A percentile compares a stretch with the other conserved stretches of the same genome.
phyloP scores from a whole-genome alignment of 1,140 invertebrate genomes.

The Drosophila chauvacae region DNA sequence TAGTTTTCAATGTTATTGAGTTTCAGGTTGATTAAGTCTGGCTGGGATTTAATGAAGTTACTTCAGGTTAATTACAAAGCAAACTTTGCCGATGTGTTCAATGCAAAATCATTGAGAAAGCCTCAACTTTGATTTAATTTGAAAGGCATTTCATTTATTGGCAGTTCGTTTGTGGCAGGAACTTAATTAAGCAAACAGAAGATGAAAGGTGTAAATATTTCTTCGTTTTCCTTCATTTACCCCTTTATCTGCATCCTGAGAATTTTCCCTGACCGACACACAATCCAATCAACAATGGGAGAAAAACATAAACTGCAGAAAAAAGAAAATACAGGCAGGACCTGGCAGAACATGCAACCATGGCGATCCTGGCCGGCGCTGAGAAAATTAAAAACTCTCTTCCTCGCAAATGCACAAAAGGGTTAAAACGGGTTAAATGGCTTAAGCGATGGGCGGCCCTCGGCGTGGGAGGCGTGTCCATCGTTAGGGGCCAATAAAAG shows the following conservation, averaged over 20 bases:
- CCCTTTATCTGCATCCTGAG: not conserved
- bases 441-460: constrained; percentile 44
- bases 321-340: constrained; percentile 14
- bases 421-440: constrained; percentile 63
- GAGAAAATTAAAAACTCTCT: constrained; percentile 73
- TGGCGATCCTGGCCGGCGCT: constrained; percentile 24
- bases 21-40: constrained; percentile 32
- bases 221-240: constrained; percentile 10
- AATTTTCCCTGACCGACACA: constrained; percentile 21
- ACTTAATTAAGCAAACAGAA: constrained; percentile 36
- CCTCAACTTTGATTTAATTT: constrained; percentile 7
- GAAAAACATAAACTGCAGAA: not conserved
- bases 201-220: constrained; percentile 16
- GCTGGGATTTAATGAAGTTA: constrained; percentile 39
- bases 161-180: constrained; percentile 12
- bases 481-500: constrained; percentile 69
- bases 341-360: constrained; percentile 13
- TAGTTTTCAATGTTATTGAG: constrained; percentile 26
- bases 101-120: constrained; percentile 14
- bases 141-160: constrained; percentile 28
- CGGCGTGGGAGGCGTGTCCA: constrained; percentile 47
- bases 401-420: constrained; percentile 63
- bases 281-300: constrained; percentile 17
- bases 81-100: constrained; percentile 27
- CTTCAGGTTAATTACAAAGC: constrained; percentile 36